Percentiles rank a stretch among this genome's conserved stretches.
phyloP scores from a whole-genome alignment of 2,888 invertebrate species.

The Villa cingulata region DNA sequence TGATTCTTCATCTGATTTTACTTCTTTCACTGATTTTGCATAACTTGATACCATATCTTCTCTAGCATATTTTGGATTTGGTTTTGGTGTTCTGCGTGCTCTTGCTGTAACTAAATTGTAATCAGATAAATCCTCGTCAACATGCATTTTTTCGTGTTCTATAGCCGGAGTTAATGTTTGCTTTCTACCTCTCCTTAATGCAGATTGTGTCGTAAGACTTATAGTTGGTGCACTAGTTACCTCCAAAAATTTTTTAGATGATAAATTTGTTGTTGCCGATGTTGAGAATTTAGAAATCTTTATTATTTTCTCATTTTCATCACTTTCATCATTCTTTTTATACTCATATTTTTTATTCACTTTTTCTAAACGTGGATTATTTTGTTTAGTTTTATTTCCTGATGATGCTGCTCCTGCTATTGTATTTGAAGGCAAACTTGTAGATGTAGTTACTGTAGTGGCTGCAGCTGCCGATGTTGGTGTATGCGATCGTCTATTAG shows the following conservation, averaged over 20 bases:
- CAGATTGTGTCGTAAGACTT: neutral
- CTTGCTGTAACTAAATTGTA: constrained; percentile 15
- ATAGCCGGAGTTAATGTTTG: neutral
- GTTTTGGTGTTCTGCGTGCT: constrained; percentile 33
- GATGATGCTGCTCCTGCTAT: too few relatives aligned
- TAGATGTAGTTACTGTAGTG: neutral
- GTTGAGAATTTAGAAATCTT: neutral
- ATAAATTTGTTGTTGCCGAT: constrained; percentile 8
- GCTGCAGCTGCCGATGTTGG: neutral
- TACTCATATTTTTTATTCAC: constrained; percentile 14
- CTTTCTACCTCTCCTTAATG: neutral
- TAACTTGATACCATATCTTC: constrained; percentile 27
- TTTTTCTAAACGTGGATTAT: constrained; percentile 30
- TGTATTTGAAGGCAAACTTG: too few relatives aligned
- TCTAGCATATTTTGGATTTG: constrained; percentile 34
- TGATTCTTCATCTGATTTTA: constrained; percentile 16
- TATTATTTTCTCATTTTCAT: constrained; percentile 13
- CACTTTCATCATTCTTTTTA: constrained; percentile 7
- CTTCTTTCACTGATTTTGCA: constrained; percentile 3
- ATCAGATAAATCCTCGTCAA: constrained; percentile 8
- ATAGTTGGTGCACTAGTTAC: neutral
- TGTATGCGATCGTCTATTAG: neutral
- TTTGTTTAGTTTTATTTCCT: constrained; percentile 27
- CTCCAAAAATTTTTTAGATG: constrained; percentile 10
- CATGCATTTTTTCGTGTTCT: neutral